phyloP scores from a whole-genome alignment of 2,888 invertebrate genomes.

The Brachypalpus laphriformis region DNA sequence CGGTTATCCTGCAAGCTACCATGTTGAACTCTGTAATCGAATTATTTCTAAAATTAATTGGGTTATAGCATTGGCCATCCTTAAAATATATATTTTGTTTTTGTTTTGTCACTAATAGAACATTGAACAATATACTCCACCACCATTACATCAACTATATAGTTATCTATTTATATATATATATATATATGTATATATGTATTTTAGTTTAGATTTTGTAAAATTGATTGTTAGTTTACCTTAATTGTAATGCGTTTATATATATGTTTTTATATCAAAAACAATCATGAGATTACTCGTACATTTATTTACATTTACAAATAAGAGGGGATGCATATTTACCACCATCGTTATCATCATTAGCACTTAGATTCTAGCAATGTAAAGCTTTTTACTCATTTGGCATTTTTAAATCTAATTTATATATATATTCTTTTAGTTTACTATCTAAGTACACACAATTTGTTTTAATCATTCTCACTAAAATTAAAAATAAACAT shows the following conservation, averaged over 20 bases:
- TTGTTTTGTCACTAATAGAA: slow-evolving; percentile 68
- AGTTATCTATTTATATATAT: slow-evolving; percentile 26
- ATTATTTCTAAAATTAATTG: slow-evolving; percentile 86
- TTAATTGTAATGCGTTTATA: background rate
- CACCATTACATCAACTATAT: slow-evolving; percentile 68
- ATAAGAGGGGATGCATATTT: slow-evolving; percentile 62
- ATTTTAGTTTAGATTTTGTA: slow-evolving; percentile 27
- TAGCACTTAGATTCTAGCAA: slow-evolving; percentile 51
- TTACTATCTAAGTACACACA: slow-evolving; percentile 66
- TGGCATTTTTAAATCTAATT: slow-evolving; percentile 57
- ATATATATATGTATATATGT: background rate
- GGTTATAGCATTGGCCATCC: slow-evolving; percentile 83
- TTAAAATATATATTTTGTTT: slow-evolving; percentile 77
- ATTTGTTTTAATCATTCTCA: slow-evolving; percentile 57
- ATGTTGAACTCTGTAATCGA: slow-evolving; percentile 97
- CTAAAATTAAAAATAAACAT: slow-evolving; percentile 25
- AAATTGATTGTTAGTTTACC: slow-evolving; percentile 25
- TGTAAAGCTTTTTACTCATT: slow-evolving; percentile 53
- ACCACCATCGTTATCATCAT: slow-evolving; percentile 77
- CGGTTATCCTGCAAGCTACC: slow-evolving; percentile 98
- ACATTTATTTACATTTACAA: slow-evolving; percentile 61
- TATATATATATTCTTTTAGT: slow-evolving; percentile 3
- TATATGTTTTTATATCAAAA: too few species aligned
- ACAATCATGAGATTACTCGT: slow-evolving; percentile 26
- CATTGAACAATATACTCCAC: slow-evolving; percentile 75